These are phyloP conservation scores for Melanophora roralis DNA, from an alignment of 2,888 invertebrate genomes.

Conservation along the genomic window DNA sequence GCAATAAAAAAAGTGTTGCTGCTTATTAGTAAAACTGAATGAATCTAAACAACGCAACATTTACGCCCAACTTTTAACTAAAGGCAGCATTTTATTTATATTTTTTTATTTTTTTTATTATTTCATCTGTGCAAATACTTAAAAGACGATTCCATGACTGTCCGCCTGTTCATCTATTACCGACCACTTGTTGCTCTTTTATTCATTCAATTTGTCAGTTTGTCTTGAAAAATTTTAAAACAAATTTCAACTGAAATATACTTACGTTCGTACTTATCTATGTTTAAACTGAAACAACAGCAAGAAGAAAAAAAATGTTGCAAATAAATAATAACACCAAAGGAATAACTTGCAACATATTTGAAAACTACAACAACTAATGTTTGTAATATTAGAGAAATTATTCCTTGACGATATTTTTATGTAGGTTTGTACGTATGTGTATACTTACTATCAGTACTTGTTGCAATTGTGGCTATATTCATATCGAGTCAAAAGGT, in stretches of 20 bases:
- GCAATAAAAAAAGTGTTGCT: constrained; percentile 47
- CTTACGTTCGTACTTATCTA: no score
- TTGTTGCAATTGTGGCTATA: constrained; percentile 57
- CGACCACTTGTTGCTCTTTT: constrained; percentile 76
- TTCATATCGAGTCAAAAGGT: constrained; percentile 73
- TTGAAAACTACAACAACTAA: constrained; percentile 63
- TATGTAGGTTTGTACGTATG: constrained; percentile 10
- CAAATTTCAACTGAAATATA: not conserved
- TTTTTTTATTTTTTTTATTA: constrained; percentile 38
- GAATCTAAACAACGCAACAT: constrained; percentile 57
- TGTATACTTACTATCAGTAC: constrained; percentile 35
- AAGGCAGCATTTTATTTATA: constrained; percentile 43
- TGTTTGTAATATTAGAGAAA: constrained; percentile 30
- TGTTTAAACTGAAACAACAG: no score
- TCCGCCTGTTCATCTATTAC: constrained; percentile 64
- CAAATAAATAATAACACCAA: constrained; percentile 50
- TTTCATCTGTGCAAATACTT: constrained; percentile 57
- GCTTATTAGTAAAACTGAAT: constrained; percentile 61
- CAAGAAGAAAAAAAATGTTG: constrained; percentile 19
- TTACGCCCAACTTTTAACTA: constrained; percentile 60
- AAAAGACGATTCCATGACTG: constrained; percentile 54
- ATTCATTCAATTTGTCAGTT: constrained; percentile 77
- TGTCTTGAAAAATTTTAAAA: constrained; percentile 21
- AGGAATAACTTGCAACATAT: constrained; percentile 34
- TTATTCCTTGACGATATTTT: not conserved